A percentile compares a stretch with the other conserved stretches of the same genome.
Evolutionary conservation across 2,797 vertebrate species (phyloP).

Genomic region (Heterohyrax brucei): DNA sequence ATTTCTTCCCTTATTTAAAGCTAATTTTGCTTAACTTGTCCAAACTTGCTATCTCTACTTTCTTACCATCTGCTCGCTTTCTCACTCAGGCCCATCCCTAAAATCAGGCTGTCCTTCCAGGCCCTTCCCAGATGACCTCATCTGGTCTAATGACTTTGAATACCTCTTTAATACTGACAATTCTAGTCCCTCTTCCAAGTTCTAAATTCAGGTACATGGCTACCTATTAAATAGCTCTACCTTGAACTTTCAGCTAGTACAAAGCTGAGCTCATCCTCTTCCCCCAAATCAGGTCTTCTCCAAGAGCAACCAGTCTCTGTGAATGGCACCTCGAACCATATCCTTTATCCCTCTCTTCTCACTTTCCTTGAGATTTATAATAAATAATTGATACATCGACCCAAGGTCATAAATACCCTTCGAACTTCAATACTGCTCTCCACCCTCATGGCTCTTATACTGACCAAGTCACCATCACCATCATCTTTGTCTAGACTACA

Average conservation of each 20-base stretch:
- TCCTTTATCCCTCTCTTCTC: background rate
- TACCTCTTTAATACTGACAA: background rate
- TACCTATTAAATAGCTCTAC: background rate
- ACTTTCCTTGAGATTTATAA: background rate
- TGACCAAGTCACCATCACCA: background rate
- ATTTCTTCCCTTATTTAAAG: constrained; percentile 49
- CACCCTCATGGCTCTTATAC: background rate
- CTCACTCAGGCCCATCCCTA: constrained; percentile 57
- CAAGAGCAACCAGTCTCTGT: background rate
- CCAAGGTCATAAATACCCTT: background rate
- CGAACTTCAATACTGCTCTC: background rate
- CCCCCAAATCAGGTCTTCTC: background rate
- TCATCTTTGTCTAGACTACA: constrained; percentile 1
- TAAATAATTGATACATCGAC: background rate
- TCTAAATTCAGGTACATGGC: background rate
- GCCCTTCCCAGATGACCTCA: constrained; percentile 74
- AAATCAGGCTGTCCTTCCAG: constrained; percentile 62
- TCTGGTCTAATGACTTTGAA: constrained; percentile 53
- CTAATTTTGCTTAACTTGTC: constrained; percentile 66
- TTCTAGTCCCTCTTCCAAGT: background rate
- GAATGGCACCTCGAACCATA: background rate
- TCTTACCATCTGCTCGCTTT: constrained; percentile 48
- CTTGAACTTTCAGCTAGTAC: background rate
- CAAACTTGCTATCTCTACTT: constrained; percentile 72
- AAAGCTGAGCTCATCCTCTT: constrained; percentile 19